Percentiles rank a stretch among this genome's conserved stretches.
phyloP scores from a whole-genome alignment of 2,797 vertebrate genomes.

The Corythornis leucogaster region DNA sequence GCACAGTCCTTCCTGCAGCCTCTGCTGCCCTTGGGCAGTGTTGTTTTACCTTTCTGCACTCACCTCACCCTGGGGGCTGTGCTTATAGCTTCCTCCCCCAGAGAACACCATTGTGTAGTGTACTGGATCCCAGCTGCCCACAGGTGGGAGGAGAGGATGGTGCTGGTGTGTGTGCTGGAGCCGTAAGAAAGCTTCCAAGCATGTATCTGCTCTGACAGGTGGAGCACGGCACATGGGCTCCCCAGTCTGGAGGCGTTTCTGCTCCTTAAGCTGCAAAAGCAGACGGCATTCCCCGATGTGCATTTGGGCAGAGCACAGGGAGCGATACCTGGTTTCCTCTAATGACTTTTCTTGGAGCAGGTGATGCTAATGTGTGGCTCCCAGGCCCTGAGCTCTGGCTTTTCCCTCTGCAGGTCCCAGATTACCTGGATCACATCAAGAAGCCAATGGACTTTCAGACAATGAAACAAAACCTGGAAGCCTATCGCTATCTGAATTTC shows the following conservation, averaged over 20 bases:
- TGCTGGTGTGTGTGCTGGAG: background rate
- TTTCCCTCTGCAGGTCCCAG: slow-evolving; percentile 87
- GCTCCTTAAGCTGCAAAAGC: slow-evolving; percentile 30
- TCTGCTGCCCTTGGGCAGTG: accelerated
- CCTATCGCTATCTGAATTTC: slow-evolving; percentile 95
- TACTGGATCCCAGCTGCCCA: background rate
- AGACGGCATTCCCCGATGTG: slow-evolving; percentile 10
- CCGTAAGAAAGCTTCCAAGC: background rate
- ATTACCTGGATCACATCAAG: slow-evolving; percentile 98
- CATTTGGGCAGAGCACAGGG: slow-evolving; percentile 60
- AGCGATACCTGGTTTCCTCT: slow-evolving; percentile 36
- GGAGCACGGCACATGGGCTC: slow-evolving; percentile 19
- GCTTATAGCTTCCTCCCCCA: background rate
- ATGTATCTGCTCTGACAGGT: background rate
- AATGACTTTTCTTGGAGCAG: slow-evolving; percentile 69
- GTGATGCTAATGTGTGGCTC: background rate
- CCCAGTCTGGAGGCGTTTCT: background rate
- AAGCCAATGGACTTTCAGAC: slow-evolving; percentile 99
- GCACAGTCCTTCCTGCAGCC: background rate
- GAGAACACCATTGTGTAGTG: background rate
- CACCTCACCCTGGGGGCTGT: background rate
- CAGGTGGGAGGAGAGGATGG: background rate
- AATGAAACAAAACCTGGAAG: slow-evolving; percentile 96
- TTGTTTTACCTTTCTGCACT: background rate
- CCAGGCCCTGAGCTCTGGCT: slow-evolving; percentile 40